A percentile compares a stretch with the other conserved stretches of the same genome.
phyloP scores from a whole-genome alignment of 2,113 vertebrate species.

The Eira barbara region DNA sequence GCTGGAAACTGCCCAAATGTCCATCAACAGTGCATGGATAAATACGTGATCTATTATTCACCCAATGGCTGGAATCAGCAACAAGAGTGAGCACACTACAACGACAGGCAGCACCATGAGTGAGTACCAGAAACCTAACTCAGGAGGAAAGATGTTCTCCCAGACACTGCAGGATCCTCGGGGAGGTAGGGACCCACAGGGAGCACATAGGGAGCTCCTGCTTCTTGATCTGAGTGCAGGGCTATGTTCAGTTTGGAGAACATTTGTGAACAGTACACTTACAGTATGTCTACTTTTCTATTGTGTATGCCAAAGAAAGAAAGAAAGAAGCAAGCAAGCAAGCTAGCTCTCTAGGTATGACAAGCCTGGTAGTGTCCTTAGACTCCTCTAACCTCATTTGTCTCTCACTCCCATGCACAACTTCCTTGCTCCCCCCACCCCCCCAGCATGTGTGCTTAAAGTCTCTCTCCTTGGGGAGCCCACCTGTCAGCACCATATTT shows the following conservation, averaged over 20 bases:
- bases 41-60: background rate
- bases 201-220: background rate
- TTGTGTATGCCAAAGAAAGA: background rate
- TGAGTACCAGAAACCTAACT: background rate
- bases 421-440: background rate
- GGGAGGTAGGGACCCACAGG: background rate
- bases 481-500: background rate
- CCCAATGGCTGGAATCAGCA: background rate
- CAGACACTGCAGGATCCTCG: accelerated
- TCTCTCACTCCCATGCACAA: too few species aligned
- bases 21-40: background rate
- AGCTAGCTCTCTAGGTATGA: background rate
- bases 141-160: background rate
- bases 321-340: too few species aligned
- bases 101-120: background rate
- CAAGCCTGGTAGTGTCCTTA: background rate
- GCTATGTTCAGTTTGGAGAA: background rate
- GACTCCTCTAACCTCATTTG: background rate
- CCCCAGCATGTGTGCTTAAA: background rate
- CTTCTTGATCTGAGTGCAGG: background rate
- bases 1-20: background rate
- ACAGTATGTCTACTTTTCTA: background rate
- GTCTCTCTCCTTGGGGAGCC: background rate
- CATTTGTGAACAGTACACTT: background rate
- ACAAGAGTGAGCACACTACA: background rate